These are phyloP conservation scores for Liopterus haemorrhoidalis DNA, from an alignment of 2,888 invertebrate genomes.

Conservation along the genomic window DNA sequence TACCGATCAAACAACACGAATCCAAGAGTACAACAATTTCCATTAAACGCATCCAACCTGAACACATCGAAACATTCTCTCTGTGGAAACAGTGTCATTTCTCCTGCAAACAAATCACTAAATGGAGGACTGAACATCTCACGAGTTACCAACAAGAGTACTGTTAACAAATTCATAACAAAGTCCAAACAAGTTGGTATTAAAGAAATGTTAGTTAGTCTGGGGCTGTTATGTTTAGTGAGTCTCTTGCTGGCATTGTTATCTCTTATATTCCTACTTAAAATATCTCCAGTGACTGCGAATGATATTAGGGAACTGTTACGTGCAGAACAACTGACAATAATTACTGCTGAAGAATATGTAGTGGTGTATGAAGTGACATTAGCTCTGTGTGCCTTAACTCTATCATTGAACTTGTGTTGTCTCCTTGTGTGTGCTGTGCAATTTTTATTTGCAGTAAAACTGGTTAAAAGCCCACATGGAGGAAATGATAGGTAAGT, in stretches of 20 bases:
- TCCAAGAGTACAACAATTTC: slow-evolving; percentile 47
- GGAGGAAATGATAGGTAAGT: slow-evolving; percentile 62
- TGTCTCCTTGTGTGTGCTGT: slow-evolving; percentile 89
- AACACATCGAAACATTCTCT: slow-evolving; percentile 61
- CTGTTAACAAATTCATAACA: slow-evolving; percentile 40
- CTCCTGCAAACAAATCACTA: slow-evolving; percentile 50
- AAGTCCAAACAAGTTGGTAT: slow-evolving; percentile 55
- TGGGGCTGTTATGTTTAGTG: slow-evolving; percentile 79
- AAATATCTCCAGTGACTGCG: slow-evolving; percentile 69
- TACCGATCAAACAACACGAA: slow-evolving; percentile 38
- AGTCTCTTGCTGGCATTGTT: slow-evolving; percentile 77
- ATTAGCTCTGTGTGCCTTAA: slow-evolving; percentile 80
- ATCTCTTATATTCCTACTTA: slow-evolving; percentile 76
- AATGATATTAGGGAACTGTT: slow-evolving; percentile 52
- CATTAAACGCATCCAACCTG: slow-evolving; percentile 59
- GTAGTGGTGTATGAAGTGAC: slow-evolving; percentile 88
- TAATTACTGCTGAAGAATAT: slow-evolving; percentile 69
- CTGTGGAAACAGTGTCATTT: slow-evolving; percentile 53
- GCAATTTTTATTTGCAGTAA: slow-evolving; percentile 89
- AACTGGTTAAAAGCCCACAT: slow-evolving; percentile 80
- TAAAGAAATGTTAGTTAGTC: slow-evolving; percentile 75
- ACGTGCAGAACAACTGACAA: slow-evolving; percentile 51
- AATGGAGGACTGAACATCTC: slow-evolving; percentile 58
- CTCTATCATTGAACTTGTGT: slow-evolving; percentile 81
- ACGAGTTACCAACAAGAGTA: slow-evolving; percentile 44